Base-by-base conservation (phyloP, 2,888 invertebrate species). In the Malthinus flaveolus region DNA sequence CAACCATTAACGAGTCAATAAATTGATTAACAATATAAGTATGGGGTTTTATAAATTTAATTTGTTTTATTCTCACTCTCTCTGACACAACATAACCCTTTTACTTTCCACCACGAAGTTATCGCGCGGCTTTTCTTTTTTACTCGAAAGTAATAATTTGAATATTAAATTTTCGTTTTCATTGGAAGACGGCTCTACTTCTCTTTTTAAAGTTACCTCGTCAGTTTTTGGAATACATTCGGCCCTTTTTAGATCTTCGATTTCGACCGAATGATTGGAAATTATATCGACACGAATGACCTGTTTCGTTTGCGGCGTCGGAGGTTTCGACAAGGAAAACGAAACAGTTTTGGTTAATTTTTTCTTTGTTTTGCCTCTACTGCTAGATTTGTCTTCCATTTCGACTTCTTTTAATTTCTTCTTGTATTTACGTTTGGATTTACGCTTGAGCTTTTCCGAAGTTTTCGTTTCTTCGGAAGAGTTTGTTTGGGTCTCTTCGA, bases 201-300 rank as follows among this genome's bases (percentile, higher is more conserved):
- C 13, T 23, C 3, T 23, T 23, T 23, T 23, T 23, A 23, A 23
- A 23, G 2, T 23, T 23, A 23, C 23, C 23, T 23, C n/a, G n/a
- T n/a, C 23, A 23, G 23, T 2, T 23, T 23, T 23, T 23, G 23
- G 23, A 23, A 3, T 23, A 23, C 23, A 23, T 5, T 23, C 23
- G 5, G 5, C 9, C n/a, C 15, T 56, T 52, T 62, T 58, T 7
- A 50, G 13, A 10, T 52, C 49, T 45, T 63, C 57, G 37, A 70
- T 68, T 12, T 73, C 74, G 32, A 68, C 49, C 3, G 75, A 73
- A 54, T 73, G 68, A 63, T 70, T 78, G 13, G 78, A 77, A 13
- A 74, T 75, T 11, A 78, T 75, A 61, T 78, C 78, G 8, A 78
- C 77, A 49, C 78, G 67, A 46, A 78, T 78, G 7, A 78, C 68